A percentile compares a stretch with the other conserved stretches of the same genome.
Conservation (phyloP, 2,797 vertebrate genomes). For the Xiphorhynchus erythropygius region DNA sequence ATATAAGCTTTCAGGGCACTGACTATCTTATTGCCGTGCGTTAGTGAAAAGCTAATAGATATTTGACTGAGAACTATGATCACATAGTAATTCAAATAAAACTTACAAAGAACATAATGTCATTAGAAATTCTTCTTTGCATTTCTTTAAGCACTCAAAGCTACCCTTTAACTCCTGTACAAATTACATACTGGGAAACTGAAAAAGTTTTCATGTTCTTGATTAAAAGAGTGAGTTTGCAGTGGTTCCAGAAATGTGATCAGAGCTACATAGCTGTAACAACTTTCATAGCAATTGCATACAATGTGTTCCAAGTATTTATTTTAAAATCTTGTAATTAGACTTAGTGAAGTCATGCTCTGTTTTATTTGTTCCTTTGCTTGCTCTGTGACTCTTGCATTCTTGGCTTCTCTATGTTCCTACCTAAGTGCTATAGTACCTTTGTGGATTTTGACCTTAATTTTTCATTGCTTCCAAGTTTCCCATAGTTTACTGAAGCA, state of each 20-base stretch:
- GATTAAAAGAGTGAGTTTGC: neutral
- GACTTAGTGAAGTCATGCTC: neutral
- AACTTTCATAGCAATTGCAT: neutral
- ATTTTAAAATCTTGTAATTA: neutral
- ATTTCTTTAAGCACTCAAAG: neutral
- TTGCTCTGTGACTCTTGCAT: neutral
- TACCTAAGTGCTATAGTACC: neutral
- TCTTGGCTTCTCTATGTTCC: neutral
- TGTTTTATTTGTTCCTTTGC: neutral
- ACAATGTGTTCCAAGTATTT: neutral
- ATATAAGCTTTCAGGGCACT: neutral
- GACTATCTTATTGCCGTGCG: neutral
- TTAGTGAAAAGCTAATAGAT: conserved; percentile 2
- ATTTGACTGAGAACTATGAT: neutral
- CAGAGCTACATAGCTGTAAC: neutral
- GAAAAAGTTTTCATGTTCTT: neutral
- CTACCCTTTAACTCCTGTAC: neutral
- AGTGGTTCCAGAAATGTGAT: neutral
- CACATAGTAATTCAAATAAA: neutral
- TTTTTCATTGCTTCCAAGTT: neutral
- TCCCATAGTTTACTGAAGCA: neutral
- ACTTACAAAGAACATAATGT: neutral
- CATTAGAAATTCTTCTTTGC: neutral
- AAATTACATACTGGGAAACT: neutral
- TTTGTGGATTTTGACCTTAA: neutral